These are phyloP conservation scores for Papilio polyxenes DNA, from an alignment of 1,140 invertebrate genomes.

Conservation along the genomic window DNA sequence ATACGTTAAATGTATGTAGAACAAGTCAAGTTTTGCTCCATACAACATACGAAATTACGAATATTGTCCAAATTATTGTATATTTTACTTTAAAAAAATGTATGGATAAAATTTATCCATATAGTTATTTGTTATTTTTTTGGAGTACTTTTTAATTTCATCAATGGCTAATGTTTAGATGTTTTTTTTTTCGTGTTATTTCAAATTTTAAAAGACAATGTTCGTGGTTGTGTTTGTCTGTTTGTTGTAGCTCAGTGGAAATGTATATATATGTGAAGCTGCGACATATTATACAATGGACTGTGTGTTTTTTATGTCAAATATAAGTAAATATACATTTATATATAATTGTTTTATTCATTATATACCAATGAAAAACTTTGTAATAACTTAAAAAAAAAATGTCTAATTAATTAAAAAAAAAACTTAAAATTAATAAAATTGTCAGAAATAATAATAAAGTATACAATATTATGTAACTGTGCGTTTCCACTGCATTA, in stretches of 20 bases:
- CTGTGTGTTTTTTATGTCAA: slow-evolving; percentile 76
- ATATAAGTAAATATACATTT: slow-evolving; percentile 76
- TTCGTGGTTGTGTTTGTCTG: background rate
- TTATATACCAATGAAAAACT: background rate
- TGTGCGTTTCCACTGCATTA: too few species aligned
- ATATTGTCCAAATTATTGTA: background rate
- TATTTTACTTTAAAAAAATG: background rate
- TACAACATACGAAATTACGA: background rate
- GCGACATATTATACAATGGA: slow-evolving; percentile 60
- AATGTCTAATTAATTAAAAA: too few species aligned
- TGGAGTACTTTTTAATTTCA: background rate
- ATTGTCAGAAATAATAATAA: too few species aligned
- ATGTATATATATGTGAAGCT: slow-evolving; percentile 57
- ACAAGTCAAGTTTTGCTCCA: too few species aligned
- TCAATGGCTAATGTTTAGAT: background rate
- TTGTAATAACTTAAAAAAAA: too few species aligned
- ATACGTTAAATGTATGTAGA: background rate
- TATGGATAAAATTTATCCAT: background rate
- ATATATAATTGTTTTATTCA: slow-evolving; percentile 68
- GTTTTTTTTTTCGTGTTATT: background rate
- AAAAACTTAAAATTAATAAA: too few species aligned
- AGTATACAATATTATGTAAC: too few species aligned
- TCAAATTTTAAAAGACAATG: background rate
- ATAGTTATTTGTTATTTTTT: background rate
- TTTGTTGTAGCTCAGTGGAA: slow-evolving; percentile 7